Evolutionary conservation across 2,888 invertebrate species (phyloP), one percentile per base, ranked within the genome.

Genomic region (Rhamnusium bicolor): DNA sequence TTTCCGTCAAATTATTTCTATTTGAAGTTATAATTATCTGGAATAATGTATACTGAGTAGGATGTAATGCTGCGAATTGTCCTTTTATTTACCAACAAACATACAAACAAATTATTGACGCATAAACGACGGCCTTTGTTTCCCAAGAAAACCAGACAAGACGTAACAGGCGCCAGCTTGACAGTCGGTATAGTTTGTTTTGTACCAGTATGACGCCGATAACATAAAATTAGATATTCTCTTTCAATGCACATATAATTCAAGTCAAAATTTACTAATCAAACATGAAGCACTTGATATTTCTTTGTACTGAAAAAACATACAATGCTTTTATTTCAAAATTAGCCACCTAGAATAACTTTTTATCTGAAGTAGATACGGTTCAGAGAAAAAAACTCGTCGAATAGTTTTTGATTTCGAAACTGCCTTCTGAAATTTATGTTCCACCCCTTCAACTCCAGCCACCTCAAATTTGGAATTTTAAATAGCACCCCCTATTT

Each of bases 111-210:
- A 40, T 40, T 40, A 54, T 14, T 54, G 54, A 54, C 7, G 19
- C 18, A 51, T 19, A 51, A 6, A 51, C 19, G 18, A 24, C n/a
- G 54, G 12, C 40, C 14, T 18, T 40, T 40, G 5, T 18, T 29
- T 7, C 16, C 14, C 10, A 16, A 18, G n/a, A n/a, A 61, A 40
- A 61, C 19, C 40, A 54, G 60, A 61, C 60, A 19, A n/a, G n/a
- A 19, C 24, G 40, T 61, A 40, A 40, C 10, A 61, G 40, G 60
- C 60, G 60, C 60, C 60, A 46, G 60, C 60, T 19, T 18, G 60
- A 61, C 32, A 40, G 32, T 40, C 18, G 18, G 16, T 40, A 32
- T 32, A 19, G 32, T 14, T 40, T 61, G 40, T 58, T 58, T 61
- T 29, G 27, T 19, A 10, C 60, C 60, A 19, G 40, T 5, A 40